Percentiles rank a stretch among this genome's conserved stretches.
Evolutionary conservation across 2,113 vertebrate genomes (phyloP).

Genomic region (Osmerus eperlanus): DNA sequence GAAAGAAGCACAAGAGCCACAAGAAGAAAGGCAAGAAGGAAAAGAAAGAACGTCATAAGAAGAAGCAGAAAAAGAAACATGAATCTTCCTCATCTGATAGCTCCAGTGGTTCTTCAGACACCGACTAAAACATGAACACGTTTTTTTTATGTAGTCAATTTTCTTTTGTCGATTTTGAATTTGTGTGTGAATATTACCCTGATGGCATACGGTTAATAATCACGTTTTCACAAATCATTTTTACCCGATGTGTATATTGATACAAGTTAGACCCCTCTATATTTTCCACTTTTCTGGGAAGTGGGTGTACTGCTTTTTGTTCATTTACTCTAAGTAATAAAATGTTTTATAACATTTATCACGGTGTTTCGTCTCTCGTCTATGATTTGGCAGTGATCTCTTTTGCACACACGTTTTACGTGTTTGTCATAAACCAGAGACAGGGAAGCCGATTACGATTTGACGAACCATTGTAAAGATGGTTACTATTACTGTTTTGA

Average conservation of each 20-base stretch:
- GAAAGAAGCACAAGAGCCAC: conserved; percentile 86
- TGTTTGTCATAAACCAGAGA: too few species aligned
- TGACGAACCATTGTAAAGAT: too few species aligned
- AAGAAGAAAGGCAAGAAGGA: conserved; percentile 90
- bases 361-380: not conserved
- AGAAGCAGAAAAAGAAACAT: conserved; percentile 79
- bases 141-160: too few species aligned
- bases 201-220: too few species aligned
- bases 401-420: too few species aligned
- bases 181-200: too few species aligned
- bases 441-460: too few species aligned
- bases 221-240: too few species aligned
- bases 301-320: not conserved
- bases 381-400: not conserved
- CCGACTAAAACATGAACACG: conserved; percentile 59
- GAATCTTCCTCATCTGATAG: conserved; percentile 73
- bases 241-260: too few species aligned
- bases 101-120: conserved; percentile 78
- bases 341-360: not conserved
- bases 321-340: not conserved
- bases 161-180: too few species aligned
- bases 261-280: not conserved
- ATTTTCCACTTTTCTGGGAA: conserved; percentile 1
- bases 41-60: conserved; percentile 84
- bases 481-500: not conserved